Percentiles rank a stretch among this genome's conserved stretches.
These are phyloP conservation scores for Paracentrotus lividus DNA, from an alignment of 53 echinoderm and acorn worm genomes.

Conservation along the genomic window DNA sequence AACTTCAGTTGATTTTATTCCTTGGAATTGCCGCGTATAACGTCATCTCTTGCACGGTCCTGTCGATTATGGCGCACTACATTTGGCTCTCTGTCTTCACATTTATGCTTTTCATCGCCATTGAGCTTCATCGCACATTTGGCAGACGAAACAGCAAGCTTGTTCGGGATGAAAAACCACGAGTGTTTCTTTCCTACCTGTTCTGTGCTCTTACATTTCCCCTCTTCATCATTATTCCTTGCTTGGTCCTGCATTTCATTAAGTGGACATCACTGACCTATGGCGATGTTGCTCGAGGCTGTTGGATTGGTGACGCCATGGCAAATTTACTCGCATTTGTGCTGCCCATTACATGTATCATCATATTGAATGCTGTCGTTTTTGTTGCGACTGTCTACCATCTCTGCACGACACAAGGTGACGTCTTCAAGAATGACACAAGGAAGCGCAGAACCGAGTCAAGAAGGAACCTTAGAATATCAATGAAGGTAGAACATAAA, in stretches of 20 bases:
- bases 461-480: constrained; percentile 25
- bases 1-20: background rate
- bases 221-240: constrained; percentile 5
- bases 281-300: constrained; percentile 11
- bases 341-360: constrained; percentile 10
- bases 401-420: constrained; percentile 10
- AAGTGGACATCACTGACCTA: background rate
- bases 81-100: constrained; percentile 45
- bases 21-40: constrained; percentile 18
- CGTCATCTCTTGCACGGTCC: background rate
- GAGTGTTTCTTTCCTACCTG: constrained; percentile 1
- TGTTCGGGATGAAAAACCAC: background rate
- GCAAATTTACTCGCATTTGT: constrained; percentile 9
- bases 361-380: constrained; percentile 15
- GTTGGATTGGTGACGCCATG: constrained; percentile 19
- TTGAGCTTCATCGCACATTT: constrained; percentile 46
- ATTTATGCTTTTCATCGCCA: background rate
- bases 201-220: background rate
- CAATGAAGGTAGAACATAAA: background rate
- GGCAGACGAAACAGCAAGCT: background rate
- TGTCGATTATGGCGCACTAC: constrained; percentile 46
- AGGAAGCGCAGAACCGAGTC: constrained; percentile 11
- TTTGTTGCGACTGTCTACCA: constrained; percentile 18
- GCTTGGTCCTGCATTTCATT: background rate
- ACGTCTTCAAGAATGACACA: background rate